These are phyloP conservation scores for Chymomyza amoena DNA, from an alignment of 2,888 invertebrate species.

Conservation along the genomic window DNA sequence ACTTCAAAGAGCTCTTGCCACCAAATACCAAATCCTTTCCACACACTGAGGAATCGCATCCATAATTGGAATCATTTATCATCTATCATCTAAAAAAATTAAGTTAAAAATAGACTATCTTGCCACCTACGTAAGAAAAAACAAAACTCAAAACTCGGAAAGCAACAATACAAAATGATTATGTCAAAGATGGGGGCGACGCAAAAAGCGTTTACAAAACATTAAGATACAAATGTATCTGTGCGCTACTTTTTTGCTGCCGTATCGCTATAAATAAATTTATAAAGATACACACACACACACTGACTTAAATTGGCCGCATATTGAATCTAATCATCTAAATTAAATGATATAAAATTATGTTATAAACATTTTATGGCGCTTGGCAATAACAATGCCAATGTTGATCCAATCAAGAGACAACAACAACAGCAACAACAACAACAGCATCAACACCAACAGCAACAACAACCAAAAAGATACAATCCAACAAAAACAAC, in stretches of 20 bases:
- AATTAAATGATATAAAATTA: constrained; percentile 69
- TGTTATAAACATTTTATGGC: constrained; percentile 61
- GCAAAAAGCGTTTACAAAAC: constrained; percentile 37
- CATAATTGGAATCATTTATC: too few relatives aligned
- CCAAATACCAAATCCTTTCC: too few relatives aligned
- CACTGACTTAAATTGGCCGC: constrained; percentile 10
- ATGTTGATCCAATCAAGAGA: neutral
- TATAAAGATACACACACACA: neutral
- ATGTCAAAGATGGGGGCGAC: too few relatives aligned
- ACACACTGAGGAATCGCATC: too few relatives aligned
- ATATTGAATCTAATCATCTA: constrained; percentile 68
- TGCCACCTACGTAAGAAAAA: too few relatives aligned
- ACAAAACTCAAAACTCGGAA: too few relatives aligned
- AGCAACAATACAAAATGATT: too few relatives aligned
- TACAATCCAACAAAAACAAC: constrained; percentile 10
- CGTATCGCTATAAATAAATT: constrained; percentile 35
- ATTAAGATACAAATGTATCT: constrained; percentile 56
- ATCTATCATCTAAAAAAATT: too few relatives aligned
- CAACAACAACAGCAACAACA: constrained; percentile 12
- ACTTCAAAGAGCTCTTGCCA: too few relatives aligned
- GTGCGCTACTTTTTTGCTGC: constrained; percentile 40
- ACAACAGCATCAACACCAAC: constrained; percentile 5
- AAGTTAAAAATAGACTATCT: too few relatives aligned
- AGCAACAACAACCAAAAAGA: constrained; percentile 14
- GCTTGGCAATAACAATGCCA: constrained; percentile 29